Base-by-base conservation (phyloP, 1,140 invertebrate species). In the Brachionus angularis region DNA sequence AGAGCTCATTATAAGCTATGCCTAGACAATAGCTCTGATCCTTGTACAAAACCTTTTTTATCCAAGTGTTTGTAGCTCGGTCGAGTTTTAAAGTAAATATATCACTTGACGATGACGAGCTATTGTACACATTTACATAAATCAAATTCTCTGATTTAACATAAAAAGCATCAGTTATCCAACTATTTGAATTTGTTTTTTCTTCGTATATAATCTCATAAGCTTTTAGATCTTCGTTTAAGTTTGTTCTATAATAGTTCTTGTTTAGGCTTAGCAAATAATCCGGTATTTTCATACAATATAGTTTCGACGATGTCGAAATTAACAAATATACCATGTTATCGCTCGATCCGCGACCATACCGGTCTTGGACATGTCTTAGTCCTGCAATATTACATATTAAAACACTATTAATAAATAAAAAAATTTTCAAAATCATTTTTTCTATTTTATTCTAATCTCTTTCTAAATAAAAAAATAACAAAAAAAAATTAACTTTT, bases 41-140 rank as follows among this genome's bases (percentile, higher is more conserved):
- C 16, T 44, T 47, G 27, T 67, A 67, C 16, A 67, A 27, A n/a
- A 47, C 25, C 8, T 67, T 67, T 67, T 67, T 67, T 4, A 21
- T 21, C 62, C 62, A 67, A 47, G 18, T 29, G 21, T 25, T 25
- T 12, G 1, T 29, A 16, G 23, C 25, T 18, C 49, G 23, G 16
- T 33, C 39, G 10, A 14, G 25, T 50, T 67, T 67, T 23, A 67
- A 23, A 21, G 62, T 67, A 27, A 67, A 67, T 67, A 67, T 67
- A 12, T 67, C 39, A 27, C 62, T 67, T 42, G 62, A 25, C 18
- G 25, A 47, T 18, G 42, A 67, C 27, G 62, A 67, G 18, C 62
- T 67, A 27, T 67, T 67, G 42, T 67, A 67, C 5, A 67, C 62
- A 34, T 67, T 67, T 47, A 67, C 62, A 27, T 67, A 67, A 3